Evolutionary conservation across 30 jellyfish, hydroid and myxozoan species (phyloP).

Genomic region (Aurelia sp.): DNA sequence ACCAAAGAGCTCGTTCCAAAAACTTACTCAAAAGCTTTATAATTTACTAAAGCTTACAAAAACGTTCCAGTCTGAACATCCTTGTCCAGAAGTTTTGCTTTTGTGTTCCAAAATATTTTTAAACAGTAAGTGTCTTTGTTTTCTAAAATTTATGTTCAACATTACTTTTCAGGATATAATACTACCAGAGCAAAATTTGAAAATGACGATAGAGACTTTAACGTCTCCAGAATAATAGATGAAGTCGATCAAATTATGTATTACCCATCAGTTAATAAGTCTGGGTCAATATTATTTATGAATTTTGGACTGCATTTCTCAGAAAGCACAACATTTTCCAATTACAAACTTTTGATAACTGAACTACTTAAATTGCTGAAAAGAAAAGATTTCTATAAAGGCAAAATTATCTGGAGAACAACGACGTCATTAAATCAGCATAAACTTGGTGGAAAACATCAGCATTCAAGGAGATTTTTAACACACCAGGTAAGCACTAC

Average conservation of each 20-base stretch:
- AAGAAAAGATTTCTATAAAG: neutral
- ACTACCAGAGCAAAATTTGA: constrained; percentile 74
- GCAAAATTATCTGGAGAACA: constrained; percentile 75
- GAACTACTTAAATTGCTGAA: constrained; percentile 28
- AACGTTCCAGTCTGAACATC: no score
- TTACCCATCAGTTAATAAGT: constrained; percentile 1
- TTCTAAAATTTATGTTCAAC: neutral
- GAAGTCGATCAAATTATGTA: constrained; percentile 36
- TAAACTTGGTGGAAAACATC: constrained; percentile 54
- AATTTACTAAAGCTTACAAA: no score
- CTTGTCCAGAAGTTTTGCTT: no score
- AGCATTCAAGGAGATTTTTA: constrained; percentile 57
- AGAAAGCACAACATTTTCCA: constrained; percentile 51
- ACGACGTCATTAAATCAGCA: constrained; percentile 74
- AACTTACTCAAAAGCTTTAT: no score
- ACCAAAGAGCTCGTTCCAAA: no score
- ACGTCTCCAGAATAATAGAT: constrained; percentile 30
- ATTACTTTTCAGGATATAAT: constrained; percentile 52
- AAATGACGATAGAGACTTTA: constrained; percentile 68
- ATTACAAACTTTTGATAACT: constrained; percentile 36
- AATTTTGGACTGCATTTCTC: constrained; percentile 79
- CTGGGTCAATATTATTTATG: constrained; percentile 42
- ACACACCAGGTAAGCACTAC: constrained; percentile 72
- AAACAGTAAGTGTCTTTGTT: no score
- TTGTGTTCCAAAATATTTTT: no score